Base-by-base conservation (phyloP, 2,888 invertebrate genomes). In the Drosophila seclusa region DNA sequence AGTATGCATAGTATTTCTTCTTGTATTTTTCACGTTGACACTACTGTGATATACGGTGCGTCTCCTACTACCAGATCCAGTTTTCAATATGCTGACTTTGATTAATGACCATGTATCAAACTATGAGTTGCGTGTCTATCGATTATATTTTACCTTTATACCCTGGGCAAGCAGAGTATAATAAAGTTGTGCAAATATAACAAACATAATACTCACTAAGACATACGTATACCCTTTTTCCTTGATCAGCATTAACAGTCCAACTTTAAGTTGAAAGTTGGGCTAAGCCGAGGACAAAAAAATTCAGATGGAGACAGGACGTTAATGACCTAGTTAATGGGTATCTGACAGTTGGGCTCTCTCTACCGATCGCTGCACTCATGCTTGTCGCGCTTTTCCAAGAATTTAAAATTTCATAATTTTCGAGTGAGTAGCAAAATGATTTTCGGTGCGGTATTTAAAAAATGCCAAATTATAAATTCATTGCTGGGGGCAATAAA, bases 71-170 rank as follows among this genome's bases (percentile, higher is more conserved):
- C 73, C 48, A 59, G 53, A 53, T 54, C 64, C 32, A 60, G 70
- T 60, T 40, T 69, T 49, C 16, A 58, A 36, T 42, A 54, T 34
- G 59, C 48, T 52, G 48, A 54, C 53, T 59, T 75, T 77, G 77
- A 77, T 77, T 77, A 76, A 77, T 76, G 65, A 52, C 57, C 76
- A 65, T 53, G 62, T 62, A 55, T 71, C 55, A 72, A 57, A 48
- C 54, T 49, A 21, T 32, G 27, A 31, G 49, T 34, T 55, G 72
- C 49, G 54, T 55, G 70, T 55, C 63, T 72, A 68, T 68, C 54
- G 48, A 68, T 68, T 68, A 49, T 32, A 45, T 32, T 52, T 24
- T 27, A 45, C 16, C 4, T 54, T 29, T 32, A 32, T 66, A 24
- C 54, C 42, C 59, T 59, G n/a, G 55, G 4, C 38, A 13, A 29